Evolutionary conservation across 2,113 vertebrate genomes (phyloP).

Genomic region (Dasyornis broadbenti): DNA sequence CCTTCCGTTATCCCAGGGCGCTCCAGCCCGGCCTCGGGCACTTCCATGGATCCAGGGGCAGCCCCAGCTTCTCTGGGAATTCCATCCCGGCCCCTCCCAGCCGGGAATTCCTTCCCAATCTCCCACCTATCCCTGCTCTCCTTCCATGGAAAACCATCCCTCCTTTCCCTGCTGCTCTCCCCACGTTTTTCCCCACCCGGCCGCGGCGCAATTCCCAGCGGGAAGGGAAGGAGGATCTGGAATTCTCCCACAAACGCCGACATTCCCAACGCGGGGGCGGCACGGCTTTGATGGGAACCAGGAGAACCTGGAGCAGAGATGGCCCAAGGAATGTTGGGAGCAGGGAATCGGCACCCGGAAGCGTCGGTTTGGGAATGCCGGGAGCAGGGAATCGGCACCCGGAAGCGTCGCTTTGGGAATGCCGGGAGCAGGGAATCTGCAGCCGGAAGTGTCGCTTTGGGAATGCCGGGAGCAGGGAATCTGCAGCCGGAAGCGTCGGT

Average conservation of each 20-base stretch:
- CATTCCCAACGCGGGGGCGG: background rate
- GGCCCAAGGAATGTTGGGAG: background rate
- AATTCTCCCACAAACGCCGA: background rate
- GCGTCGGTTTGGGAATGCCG: background rate
- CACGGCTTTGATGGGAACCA: background rate
- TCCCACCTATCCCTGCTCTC: background rate
- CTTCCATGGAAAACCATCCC: background rate
- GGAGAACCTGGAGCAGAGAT: background rate
- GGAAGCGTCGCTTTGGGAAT: too few species aligned
- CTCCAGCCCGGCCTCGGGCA: background rate
- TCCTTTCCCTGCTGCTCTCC: background rate
- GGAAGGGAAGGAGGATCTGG: fast-evolving
- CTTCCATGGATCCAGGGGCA: background rate
- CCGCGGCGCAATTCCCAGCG: fast-evolving
- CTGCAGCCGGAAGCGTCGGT: too few species aligned
- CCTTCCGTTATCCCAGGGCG: background rate
- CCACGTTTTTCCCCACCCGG: too few species aligned
- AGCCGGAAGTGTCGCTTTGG: too few species aligned
- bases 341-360: too few species aligned
- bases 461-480: too few species aligned
- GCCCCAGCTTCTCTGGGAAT: background rate
- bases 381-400: too few species aligned
- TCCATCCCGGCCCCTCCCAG: background rate
- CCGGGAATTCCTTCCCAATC: background rate
- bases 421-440: too few species aligned